These are phyloP conservation scores for Tenodera sinensis DNA, from an alignment of 2,888 invertebrate species.

Conservation along the genomic window DNA sequence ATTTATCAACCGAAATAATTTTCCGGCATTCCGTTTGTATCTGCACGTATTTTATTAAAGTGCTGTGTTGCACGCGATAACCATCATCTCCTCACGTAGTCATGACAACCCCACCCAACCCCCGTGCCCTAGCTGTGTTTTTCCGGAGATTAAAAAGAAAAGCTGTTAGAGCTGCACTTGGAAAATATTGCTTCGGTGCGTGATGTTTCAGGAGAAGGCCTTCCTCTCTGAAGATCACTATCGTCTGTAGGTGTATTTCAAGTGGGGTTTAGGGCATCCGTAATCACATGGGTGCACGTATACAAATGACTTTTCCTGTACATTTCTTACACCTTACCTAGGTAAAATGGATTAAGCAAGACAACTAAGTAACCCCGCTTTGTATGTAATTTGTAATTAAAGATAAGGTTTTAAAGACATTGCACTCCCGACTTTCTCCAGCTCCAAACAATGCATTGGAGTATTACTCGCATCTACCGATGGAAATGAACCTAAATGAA, in stretches of 20 bases:
- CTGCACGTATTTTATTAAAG: neutral
- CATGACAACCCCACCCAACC: neutral
- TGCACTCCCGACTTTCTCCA: too few species aligned
- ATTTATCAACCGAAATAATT: neutral
- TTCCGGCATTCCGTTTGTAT: neutral
- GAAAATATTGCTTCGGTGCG: neutral
- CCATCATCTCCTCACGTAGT: neutral
- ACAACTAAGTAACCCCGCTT: too few species aligned
- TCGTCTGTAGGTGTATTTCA: neutral
- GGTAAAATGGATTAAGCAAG: neutral
- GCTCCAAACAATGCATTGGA: too few species aligned
- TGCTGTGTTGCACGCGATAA: neutral
- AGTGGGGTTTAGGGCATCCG: neutral
- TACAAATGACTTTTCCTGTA: neutral
- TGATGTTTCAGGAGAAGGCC: neutral
- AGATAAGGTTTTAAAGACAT: too few species aligned
- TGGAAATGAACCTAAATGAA: too few species aligned
- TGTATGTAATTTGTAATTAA: too few species aligned
- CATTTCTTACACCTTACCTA: neutral
- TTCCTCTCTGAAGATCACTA: neutral
- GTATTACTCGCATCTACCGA: too few species aligned
- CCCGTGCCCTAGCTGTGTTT: neutral
- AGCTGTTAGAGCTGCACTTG: neutral
- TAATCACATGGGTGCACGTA: neutral
- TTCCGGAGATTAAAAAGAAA: neutral